phyloP scores from a whole-genome alignment of 2,888 invertebrate genomes.

The Girardia tigrina region DNA sequence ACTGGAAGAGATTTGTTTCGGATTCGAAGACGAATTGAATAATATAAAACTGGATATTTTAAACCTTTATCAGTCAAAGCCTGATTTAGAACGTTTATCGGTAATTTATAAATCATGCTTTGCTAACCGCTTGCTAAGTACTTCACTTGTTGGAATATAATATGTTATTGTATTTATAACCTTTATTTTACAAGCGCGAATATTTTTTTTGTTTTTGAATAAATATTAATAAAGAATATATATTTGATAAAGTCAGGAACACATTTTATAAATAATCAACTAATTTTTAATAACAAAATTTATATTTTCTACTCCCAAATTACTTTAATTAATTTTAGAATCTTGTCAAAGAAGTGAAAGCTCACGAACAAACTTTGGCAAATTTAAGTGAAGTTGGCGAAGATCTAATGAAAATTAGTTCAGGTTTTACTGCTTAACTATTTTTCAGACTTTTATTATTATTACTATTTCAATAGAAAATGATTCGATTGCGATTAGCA shows the following conservation, averaged over 20 bases:
- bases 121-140: not conserved
- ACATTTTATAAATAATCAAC: too few relatives aligned
- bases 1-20: not conserved
- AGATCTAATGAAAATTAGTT: not conserved
- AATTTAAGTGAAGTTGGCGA: slow-evolving; percentile 5
- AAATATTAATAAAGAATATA: too few relatives aligned
- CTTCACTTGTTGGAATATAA: not conserved
- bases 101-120: slow-evolving; percentile 23
- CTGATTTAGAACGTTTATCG: not conserved
- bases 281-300: not conserved
- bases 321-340: not conserved
- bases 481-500: not conserved
- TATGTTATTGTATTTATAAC: not conserved
- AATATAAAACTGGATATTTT: not conserved
- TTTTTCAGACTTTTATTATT: not conserved
- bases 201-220: too few relatives aligned
- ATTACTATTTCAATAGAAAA: not conserved
- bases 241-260: too few relatives aligned
- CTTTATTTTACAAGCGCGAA: too few relatives aligned
- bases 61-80: not conserved
- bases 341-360: slow-evolving; percentile 9
- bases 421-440: not conserved
- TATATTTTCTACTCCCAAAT: not conserved
- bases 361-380: not conserved
- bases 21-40: not conserved